These are phyloP conservation scores for Xestia sexstrigata DNA, from an alignment of 2,888 invertebrate species.

Conservation along the genomic window DNA sequence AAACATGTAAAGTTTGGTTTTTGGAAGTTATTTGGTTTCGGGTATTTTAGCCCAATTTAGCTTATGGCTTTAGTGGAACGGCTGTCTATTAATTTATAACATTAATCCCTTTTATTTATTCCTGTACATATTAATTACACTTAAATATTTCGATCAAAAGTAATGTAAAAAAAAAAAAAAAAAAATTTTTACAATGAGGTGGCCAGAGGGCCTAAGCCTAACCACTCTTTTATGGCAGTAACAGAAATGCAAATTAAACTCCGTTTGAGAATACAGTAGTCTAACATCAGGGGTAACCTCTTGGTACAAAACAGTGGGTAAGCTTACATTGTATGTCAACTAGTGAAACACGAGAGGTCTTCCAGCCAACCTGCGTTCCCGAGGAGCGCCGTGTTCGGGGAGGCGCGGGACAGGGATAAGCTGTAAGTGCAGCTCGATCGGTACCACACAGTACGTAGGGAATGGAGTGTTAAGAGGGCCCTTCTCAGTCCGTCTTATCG, in stretches of 20 bases:
- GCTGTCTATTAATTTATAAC: neutral
- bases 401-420: constrained; percentile 80
- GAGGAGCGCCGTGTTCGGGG: constrained; percentile 74
- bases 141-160: no score
- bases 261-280: neutral
- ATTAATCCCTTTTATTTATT: neutral
- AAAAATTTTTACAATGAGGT: neutral
- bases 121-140: no score
- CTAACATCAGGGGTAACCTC: neutral
- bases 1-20: constrained; percentile 7
- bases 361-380: constrained; percentile 74
- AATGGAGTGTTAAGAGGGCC: constrained; percentile 40
- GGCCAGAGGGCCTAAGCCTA: neutral
- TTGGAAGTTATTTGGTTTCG: neutral
- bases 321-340: constrained; percentile 66
- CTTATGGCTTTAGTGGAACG: neutral
- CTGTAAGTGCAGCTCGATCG: constrained; percentile 80
- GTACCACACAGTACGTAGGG: constrained; percentile 15
- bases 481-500: no score
- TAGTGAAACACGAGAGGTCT: constrained; percentile 84
- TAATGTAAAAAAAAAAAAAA: neutral
- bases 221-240: neutral
- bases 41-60: neutral
- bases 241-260: neutral
- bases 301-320: constrained; percentile 40